These are phyloP conservation scores for Platygyra sinensis DNA, from an alignment of 64 coral and sea anemone species.

Conservation along the genomic window DNA sequence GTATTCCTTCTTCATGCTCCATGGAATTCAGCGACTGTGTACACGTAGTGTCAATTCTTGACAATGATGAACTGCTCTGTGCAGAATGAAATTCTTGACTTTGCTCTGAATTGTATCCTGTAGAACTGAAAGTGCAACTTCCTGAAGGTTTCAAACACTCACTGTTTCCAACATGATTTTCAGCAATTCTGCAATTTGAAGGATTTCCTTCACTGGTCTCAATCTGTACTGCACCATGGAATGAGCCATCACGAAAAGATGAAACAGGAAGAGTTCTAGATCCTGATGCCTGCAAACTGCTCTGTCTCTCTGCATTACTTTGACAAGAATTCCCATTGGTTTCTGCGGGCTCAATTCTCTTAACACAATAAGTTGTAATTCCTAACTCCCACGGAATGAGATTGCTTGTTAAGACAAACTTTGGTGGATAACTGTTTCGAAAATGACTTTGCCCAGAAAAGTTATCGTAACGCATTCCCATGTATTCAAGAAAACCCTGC, in stretches of 20 bases:
- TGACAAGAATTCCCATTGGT: too few species aligned
- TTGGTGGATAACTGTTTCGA: background rate
- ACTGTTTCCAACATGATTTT: background rate
- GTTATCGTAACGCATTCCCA: slow-evolving; percentile 61
- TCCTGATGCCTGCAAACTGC: background rate
- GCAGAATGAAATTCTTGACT: background rate
- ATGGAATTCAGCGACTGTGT: background rate
- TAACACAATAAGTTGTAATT: background rate
- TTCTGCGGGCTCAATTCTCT: background rate
- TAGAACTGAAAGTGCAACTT: background rate
- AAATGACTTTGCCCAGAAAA: slow-evolving; percentile 79
- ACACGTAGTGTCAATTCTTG: background rate
- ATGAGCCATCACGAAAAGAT: background rate
- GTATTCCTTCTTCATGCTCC: background rate
- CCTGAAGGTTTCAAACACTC: background rate
- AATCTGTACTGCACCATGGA: background rate
- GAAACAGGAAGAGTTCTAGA: background rate
- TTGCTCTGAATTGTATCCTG: background rate
- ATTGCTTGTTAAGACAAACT: slow-evolving; percentile 27
- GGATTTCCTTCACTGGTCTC: background rate
- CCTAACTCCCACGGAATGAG: slow-evolving; percentile 68
- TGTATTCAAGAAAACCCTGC: slow-evolving; percentile 59
- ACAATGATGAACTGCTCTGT: background rate
- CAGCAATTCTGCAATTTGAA: background rate
- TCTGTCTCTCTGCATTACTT: background rate